Percentiles rank a stretch among this genome's conserved stretches.
Evolutionary conservation across 2,113 vertebrate genomes (phyloP).

Genomic region (Rhynchomys soricoides): DNA sequence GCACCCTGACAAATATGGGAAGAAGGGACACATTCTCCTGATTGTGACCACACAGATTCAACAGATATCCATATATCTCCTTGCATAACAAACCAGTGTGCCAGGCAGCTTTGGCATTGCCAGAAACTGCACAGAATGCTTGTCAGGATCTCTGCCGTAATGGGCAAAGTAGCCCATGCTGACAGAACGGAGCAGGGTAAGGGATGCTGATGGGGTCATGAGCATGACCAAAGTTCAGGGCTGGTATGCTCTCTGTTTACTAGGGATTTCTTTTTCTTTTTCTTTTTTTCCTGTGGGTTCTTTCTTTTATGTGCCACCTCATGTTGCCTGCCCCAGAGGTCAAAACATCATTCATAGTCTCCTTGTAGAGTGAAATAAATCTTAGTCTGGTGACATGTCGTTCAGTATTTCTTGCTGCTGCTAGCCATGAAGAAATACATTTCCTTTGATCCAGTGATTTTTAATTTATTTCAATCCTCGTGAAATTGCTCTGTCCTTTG

Average conservation of each 20-base stretch:
- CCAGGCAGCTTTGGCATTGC: constrained; percentile 30
- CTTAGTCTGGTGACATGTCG: constrained; percentile 49
- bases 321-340: constrained; percentile 61
- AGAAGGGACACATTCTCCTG: neutral
- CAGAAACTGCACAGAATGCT: neutral
- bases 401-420: constrained; percentile 65
- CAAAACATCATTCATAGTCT: constrained; percentile 71
- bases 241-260: constrained; percentile 66
- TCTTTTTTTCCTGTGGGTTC: constrained; percentile 73
- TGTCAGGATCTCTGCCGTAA: constrained; percentile 50
- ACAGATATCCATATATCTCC: constrained; percentile 10
- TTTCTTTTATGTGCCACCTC: constrained; percentile 74
- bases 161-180: neutral
- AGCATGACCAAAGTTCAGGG: constrained; percentile 46
- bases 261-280: constrained; percentile 20
- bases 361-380: constrained; percentile 76
- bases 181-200: neutral
- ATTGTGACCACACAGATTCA: neutral
- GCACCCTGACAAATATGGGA: neutral
- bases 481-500: constrained; percentile 80
- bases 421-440: neutral
- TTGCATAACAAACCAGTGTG: constrained; percentile 27
- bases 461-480: constrained; percentile 83
- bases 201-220: neutral
- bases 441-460: constrained; percentile 82